Percentiles rank a stretch among this genome's conserved stretches.
Evolutionary conservation across 1,140 invertebrate genomes (phyloP).

Genomic region (Lepidostoma basale): DNA sequence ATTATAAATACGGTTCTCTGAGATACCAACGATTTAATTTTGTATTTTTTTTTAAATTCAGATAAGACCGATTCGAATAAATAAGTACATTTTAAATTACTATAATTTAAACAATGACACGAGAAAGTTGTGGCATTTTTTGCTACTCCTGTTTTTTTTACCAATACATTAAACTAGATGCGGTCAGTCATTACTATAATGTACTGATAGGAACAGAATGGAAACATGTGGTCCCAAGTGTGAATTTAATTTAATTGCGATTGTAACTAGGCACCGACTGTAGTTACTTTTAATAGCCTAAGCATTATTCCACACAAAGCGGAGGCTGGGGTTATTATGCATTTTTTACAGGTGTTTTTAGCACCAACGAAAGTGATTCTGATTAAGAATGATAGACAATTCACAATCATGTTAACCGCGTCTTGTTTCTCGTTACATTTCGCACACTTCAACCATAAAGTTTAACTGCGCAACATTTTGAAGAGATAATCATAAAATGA

Average conservation of each 20-base stretch:
- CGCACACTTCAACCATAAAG: too few relatives aligned
- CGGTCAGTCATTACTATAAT: slow-evolving; percentile 21
- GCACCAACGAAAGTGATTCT: slow-evolving; percentile 3
- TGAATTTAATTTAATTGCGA: slow-evolving; percentile 38
- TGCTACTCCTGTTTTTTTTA: neutral
- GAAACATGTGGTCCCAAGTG: slow-evolving; percentile 34
- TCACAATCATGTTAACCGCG: too few relatives aligned
- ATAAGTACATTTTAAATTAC: too few relatives aligned
- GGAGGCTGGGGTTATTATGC: slow-evolving; percentile 13
- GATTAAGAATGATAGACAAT: too few relatives aligned
- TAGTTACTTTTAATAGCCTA: neutral
- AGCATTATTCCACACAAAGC: neutral
- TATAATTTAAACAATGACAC: too few relatives aligned
- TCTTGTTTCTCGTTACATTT: too few relatives aligned
- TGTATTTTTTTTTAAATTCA: too few relatives aligned
- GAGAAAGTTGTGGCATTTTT: neutral
- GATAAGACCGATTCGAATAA: too few relatives aligned
- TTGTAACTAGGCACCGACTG: slow-evolving; percentile 5
- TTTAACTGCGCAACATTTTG: too few relatives aligned
- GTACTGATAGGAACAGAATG: slow-evolving; percentile 14
- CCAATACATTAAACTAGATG: slow-evolving; percentile 11
- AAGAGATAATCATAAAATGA: too few relatives aligned
- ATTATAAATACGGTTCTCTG: too few relatives aligned
- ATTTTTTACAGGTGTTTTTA: neutral
- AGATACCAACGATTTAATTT: too few relatives aligned